Percentiles rank a stretch among this genome's conserved stretches.
Conservation (phyloP, 2,113 vertebrate species). For the Phalacrocorax pelagicus region DNA sequence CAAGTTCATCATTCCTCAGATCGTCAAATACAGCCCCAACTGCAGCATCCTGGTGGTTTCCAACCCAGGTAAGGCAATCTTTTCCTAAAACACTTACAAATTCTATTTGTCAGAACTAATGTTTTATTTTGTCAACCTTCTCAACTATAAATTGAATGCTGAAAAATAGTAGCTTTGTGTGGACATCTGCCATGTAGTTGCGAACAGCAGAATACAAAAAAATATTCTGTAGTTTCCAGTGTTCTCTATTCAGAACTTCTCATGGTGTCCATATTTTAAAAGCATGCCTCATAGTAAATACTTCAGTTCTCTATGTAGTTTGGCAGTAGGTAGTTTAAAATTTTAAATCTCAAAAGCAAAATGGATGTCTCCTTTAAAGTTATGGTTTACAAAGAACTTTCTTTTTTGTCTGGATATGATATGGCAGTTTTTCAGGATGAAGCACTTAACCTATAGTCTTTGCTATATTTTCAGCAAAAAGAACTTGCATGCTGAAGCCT, state of each 20-base stretch:
- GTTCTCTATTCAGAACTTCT: neutral
- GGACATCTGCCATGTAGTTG: neutral
- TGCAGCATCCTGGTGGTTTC: constrained; percentile 94
- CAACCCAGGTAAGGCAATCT: constrained; percentile 84
- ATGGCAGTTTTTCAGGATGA: neutral
- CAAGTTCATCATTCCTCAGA: constrained; percentile 93
- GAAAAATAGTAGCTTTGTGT: neutral
- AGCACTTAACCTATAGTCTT: neutral
- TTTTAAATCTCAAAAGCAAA: too few species aligned
- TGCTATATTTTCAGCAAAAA: neutral
- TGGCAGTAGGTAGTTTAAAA: neutral
- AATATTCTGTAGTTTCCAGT: neutral
- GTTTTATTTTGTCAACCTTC: neutral
- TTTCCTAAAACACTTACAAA: neutral
- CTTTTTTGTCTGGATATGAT: neutral
- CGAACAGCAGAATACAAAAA: neutral
- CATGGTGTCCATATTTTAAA: neutral
- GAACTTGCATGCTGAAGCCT: neutral
- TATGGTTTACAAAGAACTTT: neutral
- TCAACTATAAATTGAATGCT: neutral
- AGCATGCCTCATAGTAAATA: neutral
- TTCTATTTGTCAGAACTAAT: neutral
- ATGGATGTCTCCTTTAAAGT: too few species aligned
- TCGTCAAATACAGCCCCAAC: constrained; percentile 91
- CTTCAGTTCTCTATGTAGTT: neutral